Conservation (phyloP, 2,888 invertebrate species). For the Chymomyza caudatula region DNA sequence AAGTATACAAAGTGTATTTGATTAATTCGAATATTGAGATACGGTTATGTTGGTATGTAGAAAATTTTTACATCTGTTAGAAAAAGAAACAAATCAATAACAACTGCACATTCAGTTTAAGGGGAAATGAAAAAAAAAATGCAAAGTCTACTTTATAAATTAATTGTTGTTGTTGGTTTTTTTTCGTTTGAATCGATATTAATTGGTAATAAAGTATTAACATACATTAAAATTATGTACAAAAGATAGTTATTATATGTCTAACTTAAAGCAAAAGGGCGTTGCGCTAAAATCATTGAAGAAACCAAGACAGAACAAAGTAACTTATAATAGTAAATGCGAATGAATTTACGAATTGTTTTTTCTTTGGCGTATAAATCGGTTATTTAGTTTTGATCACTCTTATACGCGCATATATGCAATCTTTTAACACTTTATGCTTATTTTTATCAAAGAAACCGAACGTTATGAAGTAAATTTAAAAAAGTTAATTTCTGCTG, state of each 20-base stretch:
- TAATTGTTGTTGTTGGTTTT: neutral
- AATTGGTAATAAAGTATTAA: slow-evolving; percentile 28
- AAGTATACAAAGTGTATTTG: slow-evolving; percentile 13
- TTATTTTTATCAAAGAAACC: slow-evolving; percentile 34
- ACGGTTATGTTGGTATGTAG: slow-evolving; percentile 13
- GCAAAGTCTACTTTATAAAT: slow-evolving; percentile 42
- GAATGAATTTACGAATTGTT: slow-evolving; percentile 5
- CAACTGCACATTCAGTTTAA: slow-evolving; percentile 42
- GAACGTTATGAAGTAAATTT: slow-evolving; percentile 48
- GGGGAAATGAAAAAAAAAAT: slow-evolving; percentile 29
- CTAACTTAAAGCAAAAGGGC: slow-evolving; percentile 25
- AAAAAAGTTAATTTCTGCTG: neutral
- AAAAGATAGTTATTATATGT: slow-evolving; percentile 29
- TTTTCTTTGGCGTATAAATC: neutral
- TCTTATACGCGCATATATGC: slow-evolving; percentile 3
- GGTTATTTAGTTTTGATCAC: neutral
- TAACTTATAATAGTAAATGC: slow-evolving; percentile 2
- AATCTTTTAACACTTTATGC: neutral
- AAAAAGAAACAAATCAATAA: slow-evolving; percentile 19
- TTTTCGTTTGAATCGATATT: slow-evolving; percentile 13
- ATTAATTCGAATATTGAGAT: slow-evolving; percentile 16
- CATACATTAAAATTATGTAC: slow-evolving; percentile 45
- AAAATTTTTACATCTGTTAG: slow-evolving; percentile 1
- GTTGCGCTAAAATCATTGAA: slow-evolving; percentile 9
- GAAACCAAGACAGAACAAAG: slow-evolving; percentile 5